A percentile compares a stretch with the other conserved stretches of the same genome.
Evolutionary conservation across 2,113 vertebrate genomes (phyloP).

Genomic region (Delphinus delphis): DNA sequence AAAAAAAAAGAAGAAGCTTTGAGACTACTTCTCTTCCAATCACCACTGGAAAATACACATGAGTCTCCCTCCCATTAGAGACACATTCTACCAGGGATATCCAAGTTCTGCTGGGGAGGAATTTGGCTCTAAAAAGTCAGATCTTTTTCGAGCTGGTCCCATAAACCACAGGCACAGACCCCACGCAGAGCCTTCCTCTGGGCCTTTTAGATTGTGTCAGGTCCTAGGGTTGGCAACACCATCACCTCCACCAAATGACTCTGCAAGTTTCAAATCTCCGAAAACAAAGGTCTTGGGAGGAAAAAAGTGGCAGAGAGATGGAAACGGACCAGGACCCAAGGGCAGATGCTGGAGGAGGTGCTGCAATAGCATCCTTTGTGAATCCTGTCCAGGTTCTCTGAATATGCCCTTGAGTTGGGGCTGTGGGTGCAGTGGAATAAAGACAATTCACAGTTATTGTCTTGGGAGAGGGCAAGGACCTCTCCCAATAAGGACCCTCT

Average conservation of each 20-base stretch:
- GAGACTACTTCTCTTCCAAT: neutral
- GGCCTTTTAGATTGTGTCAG: neutral
- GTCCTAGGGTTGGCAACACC: neutral
- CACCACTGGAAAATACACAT: neutral
- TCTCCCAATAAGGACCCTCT: neutral
- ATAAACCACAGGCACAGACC: neutral
- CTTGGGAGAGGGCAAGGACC: neutral
- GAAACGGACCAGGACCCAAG: neutral
- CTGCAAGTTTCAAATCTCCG: neutral
- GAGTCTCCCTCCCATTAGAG: neutral
- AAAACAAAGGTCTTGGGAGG: neutral
- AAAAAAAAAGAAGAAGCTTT: neutral
- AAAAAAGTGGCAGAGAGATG: neutral
- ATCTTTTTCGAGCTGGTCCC: neutral
- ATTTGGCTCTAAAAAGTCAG: neutral
- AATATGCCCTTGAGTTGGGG: neutral
- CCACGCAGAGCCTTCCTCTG: neutral
- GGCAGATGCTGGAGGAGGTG: neutral
- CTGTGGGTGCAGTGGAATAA: neutral
- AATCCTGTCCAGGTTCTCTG: neutral
- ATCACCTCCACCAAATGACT: neutral
- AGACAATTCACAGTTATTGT: neutral
- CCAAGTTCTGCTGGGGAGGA: neutral
- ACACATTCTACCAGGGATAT: neutral
- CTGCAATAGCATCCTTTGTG: neutral